Evolutionary conservation across 1,140 invertebrate genomes (phyloP).

Genomic region (Drosophila kohkoa): DNA sequence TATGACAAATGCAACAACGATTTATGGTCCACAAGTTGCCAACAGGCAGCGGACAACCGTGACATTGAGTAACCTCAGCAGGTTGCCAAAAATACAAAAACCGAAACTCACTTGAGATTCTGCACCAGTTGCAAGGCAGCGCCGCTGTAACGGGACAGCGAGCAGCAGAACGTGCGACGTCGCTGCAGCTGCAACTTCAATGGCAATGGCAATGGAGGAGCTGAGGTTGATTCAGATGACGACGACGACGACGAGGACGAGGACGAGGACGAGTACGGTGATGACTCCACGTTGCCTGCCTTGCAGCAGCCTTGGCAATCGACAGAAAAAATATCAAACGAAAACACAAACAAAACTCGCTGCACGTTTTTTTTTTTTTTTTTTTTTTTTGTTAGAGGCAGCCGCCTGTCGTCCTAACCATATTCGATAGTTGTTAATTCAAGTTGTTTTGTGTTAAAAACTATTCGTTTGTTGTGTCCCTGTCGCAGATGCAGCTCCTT

Average conservation of each 20-base stretch:
- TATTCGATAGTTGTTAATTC: conserved; percentile 59
- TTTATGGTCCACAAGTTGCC: conserved; percentile 41
- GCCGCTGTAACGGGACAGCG: conserved; percentile 75
- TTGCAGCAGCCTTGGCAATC: conserved; percentile 66
- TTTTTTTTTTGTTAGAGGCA: conserved; percentile 28
- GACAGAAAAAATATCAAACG: conserved; percentile 29
- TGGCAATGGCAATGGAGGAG: conserved; percentile 18
- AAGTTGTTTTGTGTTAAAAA: background rate
- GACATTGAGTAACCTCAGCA: conserved; percentile 65
- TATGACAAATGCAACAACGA: conserved; percentile 41
- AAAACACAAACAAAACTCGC: conserved; percentile 15
- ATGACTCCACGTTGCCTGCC: conserved; percentile 74
- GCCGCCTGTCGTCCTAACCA: conserved; percentile 47
- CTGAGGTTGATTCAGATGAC: background rate
- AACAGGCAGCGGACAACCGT: conserved; percentile 22
- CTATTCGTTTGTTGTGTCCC: conserved; percentile 48
- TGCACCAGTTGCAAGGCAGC: conserved; percentile 77
- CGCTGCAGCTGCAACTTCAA: conserved; percentile 63
- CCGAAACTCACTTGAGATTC: conserved; percentile 78
- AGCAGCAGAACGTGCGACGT: conserved; percentile 75
- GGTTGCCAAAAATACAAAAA: conserved; percentile 49
- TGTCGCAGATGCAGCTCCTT: conserved; percentile 48
- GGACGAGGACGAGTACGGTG: conserved; percentile 30
- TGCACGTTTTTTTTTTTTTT: conserved; percentile 2
- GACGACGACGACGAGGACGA: conserved; percentile 28